Conservation (phyloP, 2,797 vertebrate species). For the Peromyscus eremicus region DNA sequence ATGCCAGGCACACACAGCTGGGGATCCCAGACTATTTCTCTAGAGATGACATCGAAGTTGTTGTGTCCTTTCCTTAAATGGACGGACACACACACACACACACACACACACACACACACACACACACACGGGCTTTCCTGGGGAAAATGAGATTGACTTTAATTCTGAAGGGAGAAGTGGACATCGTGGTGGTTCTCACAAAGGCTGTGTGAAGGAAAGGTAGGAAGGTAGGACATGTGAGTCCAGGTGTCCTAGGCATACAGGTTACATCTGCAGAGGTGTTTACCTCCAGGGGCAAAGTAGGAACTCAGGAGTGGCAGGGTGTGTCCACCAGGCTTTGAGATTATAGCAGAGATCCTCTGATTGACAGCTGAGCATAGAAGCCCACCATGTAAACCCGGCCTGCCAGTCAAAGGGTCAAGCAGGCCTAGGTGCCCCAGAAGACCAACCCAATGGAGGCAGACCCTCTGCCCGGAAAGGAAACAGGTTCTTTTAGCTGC, state of each 20-base stretch:
- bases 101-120: no score
- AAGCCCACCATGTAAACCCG: neutral
- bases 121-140: neutral
- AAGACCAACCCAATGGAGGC: neutral
- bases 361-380: neutral
- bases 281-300: neutral
- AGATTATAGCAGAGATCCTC: neutral
- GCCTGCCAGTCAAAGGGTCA: neutral
- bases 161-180: constrained; percentile 49
- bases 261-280: neutral
- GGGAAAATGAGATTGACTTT: neutral
- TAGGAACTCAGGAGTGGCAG: no score
- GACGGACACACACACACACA: neutral
- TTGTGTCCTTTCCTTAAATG: neutral
- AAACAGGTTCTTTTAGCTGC: neutral
- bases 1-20: neutral
- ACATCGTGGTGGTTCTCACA: neutral
- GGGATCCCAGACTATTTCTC: neutral
- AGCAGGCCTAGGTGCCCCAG: neutral
- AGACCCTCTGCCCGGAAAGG: neutral
- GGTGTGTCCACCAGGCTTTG: neutral
- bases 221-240: neutral
- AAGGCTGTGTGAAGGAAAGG: neutral
- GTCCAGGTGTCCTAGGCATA: neutral
- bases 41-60: neutral